Evolutionary conservation across 2,888 invertebrate species (phyloP).

Genomic region (Aplocera efformata): DNA sequence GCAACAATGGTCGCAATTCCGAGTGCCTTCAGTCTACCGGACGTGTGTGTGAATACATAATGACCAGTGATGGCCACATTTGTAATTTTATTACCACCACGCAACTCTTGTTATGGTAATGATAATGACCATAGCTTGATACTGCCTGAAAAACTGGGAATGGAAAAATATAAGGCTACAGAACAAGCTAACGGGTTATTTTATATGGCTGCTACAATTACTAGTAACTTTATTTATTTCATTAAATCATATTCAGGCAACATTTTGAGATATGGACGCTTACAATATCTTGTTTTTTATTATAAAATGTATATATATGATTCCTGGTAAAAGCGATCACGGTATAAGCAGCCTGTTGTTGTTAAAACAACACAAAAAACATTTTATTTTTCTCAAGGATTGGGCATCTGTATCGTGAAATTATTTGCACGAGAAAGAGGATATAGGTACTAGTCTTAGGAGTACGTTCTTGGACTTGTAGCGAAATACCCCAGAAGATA

Average conservation of each 20-base stretch:
- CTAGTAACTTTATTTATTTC: no score
- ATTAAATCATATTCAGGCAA: no score
- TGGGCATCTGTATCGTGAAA: constrained; percentile 41
- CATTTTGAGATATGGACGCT: no score
- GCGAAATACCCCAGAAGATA: constrained; percentile 49
- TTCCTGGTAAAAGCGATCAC: not conserved
- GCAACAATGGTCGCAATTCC: constrained; percentile 49
- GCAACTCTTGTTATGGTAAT: constrained; percentile 59
- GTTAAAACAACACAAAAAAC: constrained; percentile 35
- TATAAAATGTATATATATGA: no score
- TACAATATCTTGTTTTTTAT: no score
- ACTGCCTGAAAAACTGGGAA: constrained; percentile 20
- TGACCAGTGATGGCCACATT: constrained; percentile 61
- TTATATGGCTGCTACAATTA: no score
- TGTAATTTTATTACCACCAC: constrained; percentile 61
- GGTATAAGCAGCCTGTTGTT: constrained; percentile 14
- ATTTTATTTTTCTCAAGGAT: constrained; percentile 56
- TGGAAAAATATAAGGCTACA: constrained; percentile 4
- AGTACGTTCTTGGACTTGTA: constrained; percentile 34
- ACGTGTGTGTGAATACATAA: constrained; percentile 62
- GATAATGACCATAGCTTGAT: constrained; percentile 45
- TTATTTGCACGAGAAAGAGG: constrained; percentile 67
- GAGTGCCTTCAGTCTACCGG: constrained; percentile 40
- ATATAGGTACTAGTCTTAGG: constrained; percentile 48
- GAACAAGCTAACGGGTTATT: no score